phyloP scores from a whole-genome alignment of 2,113 vertebrate genomes.

The Phoxinus phoxinus region DNA sequence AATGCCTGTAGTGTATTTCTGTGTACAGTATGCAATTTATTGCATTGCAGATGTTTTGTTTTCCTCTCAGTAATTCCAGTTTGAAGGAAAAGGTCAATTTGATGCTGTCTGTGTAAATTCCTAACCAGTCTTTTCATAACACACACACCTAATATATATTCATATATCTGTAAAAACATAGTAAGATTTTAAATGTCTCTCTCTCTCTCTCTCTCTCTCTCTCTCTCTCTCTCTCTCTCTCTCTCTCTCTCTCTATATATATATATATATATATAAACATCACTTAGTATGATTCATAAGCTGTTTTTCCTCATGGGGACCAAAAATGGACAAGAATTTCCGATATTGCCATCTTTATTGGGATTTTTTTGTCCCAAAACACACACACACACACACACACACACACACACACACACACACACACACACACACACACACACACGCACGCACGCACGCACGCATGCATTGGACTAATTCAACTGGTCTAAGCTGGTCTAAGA shows the following conservation, averaged over 20 bases:
- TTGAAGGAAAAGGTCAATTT: conserved; percentile 70
- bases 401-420: neutral
- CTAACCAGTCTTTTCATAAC: neutral
- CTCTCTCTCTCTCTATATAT: too few relatives aligned
- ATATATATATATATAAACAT: too few relatives aligned
- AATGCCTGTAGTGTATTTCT: conserved; percentile 49
- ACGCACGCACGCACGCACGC: neutral
- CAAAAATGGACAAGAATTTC: too few relatives aligned
- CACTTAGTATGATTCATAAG: too few relatives aligned
- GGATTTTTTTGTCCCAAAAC: too few relatives aligned
- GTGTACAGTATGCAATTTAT: conserved; percentile 60
- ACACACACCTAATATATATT: neutral
- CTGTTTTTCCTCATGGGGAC: too few relatives aligned
- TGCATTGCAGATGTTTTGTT: conserved; percentile 56
- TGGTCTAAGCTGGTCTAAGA: neutral
- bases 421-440: neutral
- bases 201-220: too few relatives aligned
- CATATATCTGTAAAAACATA: too few relatives aligned
- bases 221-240: too few relatives aligned
- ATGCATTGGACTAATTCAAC: neutral
- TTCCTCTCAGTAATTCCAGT: conserved; percentile 59
- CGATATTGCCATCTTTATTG: too few relatives aligned
- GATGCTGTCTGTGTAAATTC: neutral
- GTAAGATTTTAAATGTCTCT: too few relatives aligned
- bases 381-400: too few relatives aligned